Evolutionary conservation across 1,140 invertebrate genomes (phyloP).

Genomic region (Lanistes nyassanus): DNA sequence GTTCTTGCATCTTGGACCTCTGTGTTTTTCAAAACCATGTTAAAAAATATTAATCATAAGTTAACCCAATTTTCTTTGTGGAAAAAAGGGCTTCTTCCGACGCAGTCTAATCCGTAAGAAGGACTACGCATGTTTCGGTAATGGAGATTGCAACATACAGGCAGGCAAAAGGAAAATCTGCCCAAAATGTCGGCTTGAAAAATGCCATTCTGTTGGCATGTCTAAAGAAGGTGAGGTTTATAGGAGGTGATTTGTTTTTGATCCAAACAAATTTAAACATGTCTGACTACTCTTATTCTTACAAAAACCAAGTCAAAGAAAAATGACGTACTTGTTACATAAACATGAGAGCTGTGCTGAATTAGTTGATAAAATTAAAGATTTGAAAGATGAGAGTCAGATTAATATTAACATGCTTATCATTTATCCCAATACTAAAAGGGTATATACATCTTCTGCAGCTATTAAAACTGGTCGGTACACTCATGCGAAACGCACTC

Average conservation of each 20-base stretch:
- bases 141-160: constrained; percentile 50
- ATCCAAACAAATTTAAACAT: neutral
- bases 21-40: neutral
- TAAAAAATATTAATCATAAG: neutral
- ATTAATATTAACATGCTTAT: neutral
- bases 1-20: neutral
- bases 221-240: constrained; percentile 61
- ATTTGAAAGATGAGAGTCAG: neutral
- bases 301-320: too few relatives aligned
- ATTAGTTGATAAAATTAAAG: neutral
- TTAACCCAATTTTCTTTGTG: neutral
- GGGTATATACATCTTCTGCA: constrained; percentile 1
- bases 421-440: neutral
- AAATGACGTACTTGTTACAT: neutral
- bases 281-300: too few relatives aligned
- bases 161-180: constrained; percentile 56
- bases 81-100: constrained; percentile 60
- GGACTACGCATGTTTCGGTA: constrained; percentile 52
- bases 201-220: constrained; percentile 61
- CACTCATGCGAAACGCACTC: constrained; percentile 34
- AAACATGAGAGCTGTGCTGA: neutral
- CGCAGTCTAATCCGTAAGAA: constrained; percentile 52
- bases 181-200: constrained; percentile 56
- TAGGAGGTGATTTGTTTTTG: neutral
- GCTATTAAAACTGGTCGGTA: constrained; percentile 42